These are phyloP conservation scores for Nycteola revayana DNA, from an alignment of 2,888 invertebrate genomes.

Conservation along the genomic window DNA sequence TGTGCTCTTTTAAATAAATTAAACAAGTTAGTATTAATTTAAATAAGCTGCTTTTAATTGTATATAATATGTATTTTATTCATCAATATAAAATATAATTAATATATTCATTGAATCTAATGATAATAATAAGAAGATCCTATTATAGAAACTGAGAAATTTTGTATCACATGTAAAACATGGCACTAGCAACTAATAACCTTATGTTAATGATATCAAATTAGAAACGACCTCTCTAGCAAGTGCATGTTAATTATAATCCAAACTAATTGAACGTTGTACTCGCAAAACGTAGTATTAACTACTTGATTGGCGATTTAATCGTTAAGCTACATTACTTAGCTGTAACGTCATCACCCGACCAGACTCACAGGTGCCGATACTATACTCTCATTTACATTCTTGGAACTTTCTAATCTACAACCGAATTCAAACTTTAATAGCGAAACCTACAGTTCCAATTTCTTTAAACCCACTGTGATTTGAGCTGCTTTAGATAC, in stretches of 20 bases:
- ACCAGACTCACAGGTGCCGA: slow-evolving; percentile 75
- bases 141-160: too few species aligned
- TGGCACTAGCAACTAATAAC: too few species aligned
- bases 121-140: too few species aligned
- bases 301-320: slow-evolving; percentile 41
- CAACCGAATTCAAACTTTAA: slow-evolving; percentile 34
- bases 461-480: not conserved
- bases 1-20: too few species aligned
- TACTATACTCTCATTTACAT: slow-evolving; percentile 59
- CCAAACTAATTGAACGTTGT: slow-evolving; percentile 44
- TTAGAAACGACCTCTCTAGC: slow-evolving; percentile 27
- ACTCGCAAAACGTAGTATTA: slow-evolving; percentile 37
- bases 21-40: too few species aligned
- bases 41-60: too few species aligned
- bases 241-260: slow-evolving; percentile 33
- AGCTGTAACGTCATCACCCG: slow-evolving; percentile 57
- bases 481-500: slow-evolving; percentile 18
- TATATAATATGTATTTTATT: too few species aligned
- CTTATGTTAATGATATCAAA: slow-evolving; percentile 26
- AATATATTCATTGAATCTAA: too few species aligned
- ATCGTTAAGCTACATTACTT: slow-evolving; percentile 45
- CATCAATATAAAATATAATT: too few species aligned
- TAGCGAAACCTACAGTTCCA: slow-evolving; percentile 12
- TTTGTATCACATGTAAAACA: too few species aligned
- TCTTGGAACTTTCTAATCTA: slow-evolving; percentile 37